Percentiles rank a stretch among this genome's conserved stretches.
These are phyloP conservation scores for Meloidogyne chitwoodi DNA, from an alignment of 1,140 invertebrate genomes.

Conservation along the genomic window DNA sequence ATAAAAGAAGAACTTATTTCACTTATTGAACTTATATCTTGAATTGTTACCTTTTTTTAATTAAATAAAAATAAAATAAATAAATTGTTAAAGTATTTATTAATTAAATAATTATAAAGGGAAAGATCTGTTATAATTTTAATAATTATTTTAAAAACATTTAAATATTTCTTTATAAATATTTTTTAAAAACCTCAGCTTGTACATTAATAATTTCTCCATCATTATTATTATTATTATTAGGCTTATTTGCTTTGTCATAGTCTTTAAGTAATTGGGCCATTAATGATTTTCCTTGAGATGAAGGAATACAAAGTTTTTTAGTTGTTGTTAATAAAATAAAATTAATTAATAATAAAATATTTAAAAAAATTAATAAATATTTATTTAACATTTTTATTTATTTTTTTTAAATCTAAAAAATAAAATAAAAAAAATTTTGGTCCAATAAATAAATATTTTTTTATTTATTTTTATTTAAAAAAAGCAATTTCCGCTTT, in stretches of 20 bases:
- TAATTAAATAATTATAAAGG: no score
- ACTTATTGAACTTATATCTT: conserved; percentile 47
- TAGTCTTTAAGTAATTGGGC: conserved; percentile 42
- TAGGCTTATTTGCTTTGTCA: conserved; percentile 45
- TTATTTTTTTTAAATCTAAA: no score
- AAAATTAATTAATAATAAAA: no score
- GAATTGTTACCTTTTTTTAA: conserved; percentile 36
- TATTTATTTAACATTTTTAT: no score
- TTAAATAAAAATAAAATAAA: no score
- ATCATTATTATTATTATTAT: no score
- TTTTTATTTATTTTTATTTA: background rate
- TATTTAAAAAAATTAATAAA: no score
- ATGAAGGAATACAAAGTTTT: conserved; percentile 22
- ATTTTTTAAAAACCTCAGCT: conserved; percentile 32
- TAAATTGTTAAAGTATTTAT: no score
- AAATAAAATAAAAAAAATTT: background rate
- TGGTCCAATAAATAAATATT: background rate
- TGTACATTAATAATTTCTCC: conserved; percentile 37
- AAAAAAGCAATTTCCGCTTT: no score
- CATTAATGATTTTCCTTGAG: conserved; percentile 46
- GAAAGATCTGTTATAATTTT: no score
- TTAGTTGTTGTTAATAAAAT: background rate
- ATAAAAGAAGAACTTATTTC: conserved; percentile 49
- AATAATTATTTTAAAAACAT: no score
- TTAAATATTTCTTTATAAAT: no score